Evolutionary conservation across 2,113 vertebrate species (phyloP).

Genomic region (Pagrus major): DNA sequence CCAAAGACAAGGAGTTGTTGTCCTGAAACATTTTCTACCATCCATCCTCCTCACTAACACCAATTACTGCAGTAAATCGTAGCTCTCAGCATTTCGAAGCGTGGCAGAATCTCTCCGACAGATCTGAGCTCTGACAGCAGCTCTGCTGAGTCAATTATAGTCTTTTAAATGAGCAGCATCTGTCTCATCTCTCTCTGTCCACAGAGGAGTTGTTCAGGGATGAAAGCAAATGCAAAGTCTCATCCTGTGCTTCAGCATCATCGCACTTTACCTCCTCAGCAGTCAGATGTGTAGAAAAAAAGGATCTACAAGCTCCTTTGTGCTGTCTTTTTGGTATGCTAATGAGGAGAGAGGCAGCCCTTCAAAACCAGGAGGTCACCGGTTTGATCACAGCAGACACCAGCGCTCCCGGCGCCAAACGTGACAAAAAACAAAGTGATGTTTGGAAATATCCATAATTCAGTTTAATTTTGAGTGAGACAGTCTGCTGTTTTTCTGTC

Average conservation of each 20-base stretch:
- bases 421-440: neutral
- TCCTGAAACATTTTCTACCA: constrained; percentile 7
- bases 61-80: constrained; percentile 34
- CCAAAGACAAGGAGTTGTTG: constrained; percentile 30
- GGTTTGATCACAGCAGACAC: constrained; percentile 30
- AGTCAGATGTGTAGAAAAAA: constrained; percentile 8
- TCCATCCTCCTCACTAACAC: neutral
- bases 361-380: constrained; percentile 37
- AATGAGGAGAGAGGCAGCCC: constrained; percentile 16
- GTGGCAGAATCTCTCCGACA: constrained; percentile 26
- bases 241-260: constrained; percentile 20
- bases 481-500: neutral
- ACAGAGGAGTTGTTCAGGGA: constrained; percentile 38
- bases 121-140: constrained; percentile 51
- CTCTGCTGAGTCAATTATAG: constrained; percentile 66
- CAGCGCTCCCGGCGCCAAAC: neutral
- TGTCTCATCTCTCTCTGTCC: constrained; percentile 48
- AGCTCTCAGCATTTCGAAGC: constrained; percentile 17
- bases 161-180: constrained; percentile 60
- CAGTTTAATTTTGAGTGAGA: neutral
- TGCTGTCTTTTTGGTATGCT: constrained; percentile 15
- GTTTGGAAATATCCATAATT: neutral
- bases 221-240: constrained; percentile 49
- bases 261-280: constrained; percentile 24
- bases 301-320: constrained; percentile 7